phyloP scores from a whole-genome alignment of 2,888 invertebrate genomes.

The Brachylomia viminalis region DNA sequence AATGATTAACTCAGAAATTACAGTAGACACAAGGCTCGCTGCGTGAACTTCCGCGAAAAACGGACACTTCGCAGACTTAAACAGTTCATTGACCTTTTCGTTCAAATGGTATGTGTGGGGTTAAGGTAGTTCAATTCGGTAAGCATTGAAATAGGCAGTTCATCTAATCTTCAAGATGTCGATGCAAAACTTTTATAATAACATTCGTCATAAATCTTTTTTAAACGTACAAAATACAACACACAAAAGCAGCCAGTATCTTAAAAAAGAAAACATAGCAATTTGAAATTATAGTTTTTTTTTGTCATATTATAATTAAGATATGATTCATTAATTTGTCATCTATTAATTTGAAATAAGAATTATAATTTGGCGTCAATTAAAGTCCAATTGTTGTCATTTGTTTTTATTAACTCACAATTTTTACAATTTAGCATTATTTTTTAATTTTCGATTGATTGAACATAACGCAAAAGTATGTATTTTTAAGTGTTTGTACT shows the following conservation, averaged over 20 bases:
- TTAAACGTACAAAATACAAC: neutral
- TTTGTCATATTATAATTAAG: no score
- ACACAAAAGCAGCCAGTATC: neutral
- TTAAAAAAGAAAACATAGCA: neutral
- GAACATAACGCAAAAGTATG: neutral
- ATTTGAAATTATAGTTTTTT: neutral
- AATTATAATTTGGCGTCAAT: neutral
- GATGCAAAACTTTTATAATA: neutral
- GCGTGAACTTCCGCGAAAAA: constrained; percentile 51
- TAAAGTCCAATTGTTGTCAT: neutral
- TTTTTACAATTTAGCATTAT: neutral
- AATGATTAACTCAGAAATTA: constrained; percentile 47
- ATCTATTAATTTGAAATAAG: constrained; percentile 17
- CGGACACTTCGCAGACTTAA: constrained; percentile 28
- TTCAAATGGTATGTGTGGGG: constrained; percentile 3
- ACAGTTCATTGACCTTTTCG: constrained; percentile 38
- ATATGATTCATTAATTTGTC: no score
- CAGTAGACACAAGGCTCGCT: constrained; percentile 20
- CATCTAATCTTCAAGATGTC: neutral
- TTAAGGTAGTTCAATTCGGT: neutral
- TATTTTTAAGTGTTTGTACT: neutral
- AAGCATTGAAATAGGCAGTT: neutral
- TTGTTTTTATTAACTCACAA: neutral
- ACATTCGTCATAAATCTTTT: neutral
- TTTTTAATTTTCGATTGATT: neutral